Evolutionary conservation across 2,888 invertebrate genomes (phyloP).

Genomic region (Ormyrus labotus): DNA sequence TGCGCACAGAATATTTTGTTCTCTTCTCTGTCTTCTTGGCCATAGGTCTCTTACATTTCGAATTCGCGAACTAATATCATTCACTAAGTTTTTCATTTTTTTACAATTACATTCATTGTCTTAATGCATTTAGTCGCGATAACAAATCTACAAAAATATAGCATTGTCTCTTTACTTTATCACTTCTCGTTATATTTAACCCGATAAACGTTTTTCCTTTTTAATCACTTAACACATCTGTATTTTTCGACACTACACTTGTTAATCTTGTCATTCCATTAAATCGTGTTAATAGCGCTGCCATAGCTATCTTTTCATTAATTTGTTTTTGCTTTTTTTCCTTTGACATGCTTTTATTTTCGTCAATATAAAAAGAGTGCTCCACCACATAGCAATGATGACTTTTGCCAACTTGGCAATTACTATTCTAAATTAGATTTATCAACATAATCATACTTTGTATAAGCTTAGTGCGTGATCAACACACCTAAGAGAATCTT

Average conservation of each 20-base stretch:
- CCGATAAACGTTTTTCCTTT: conserved; percentile 66
- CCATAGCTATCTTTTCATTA: conserved; percentile 59
- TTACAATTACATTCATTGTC: conserved; percentile 71
- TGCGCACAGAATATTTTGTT: conserved; percentile 15
- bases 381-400: conserved; percentile 27
- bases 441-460: conserved; percentile 60
- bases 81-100: conserved; percentile 63
- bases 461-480: conserved; percentile 53
- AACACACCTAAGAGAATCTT: conserved; percentile 54
- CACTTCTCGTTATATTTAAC: conserved; percentile 70
- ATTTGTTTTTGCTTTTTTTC: conserved; percentile 51
- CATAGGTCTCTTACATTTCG: conserved; percentile 42
- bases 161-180: conserved; percentile 67
- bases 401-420: conserved; percentile 36
- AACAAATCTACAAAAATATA: conserved; percentile 76
- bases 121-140: conserved; percentile 74
- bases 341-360: conserved; percentile 29
- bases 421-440: conserved; percentile 43
- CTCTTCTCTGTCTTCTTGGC: conserved; percentile 19
- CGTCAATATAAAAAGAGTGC: conserved; percentile 35
- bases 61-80: conserved; percentile 55
- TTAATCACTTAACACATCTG: conserved; percentile 59
- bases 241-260: conserved; percentile 57
- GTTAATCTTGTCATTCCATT: conserved; percentile 56
- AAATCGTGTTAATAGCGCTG: conserved; percentile 65